These are phyloP conservation scores for Philopotamus ludificatus DNA, from an alignment of 1,140 invertebrate species.

Conservation along the genomic window DNA sequence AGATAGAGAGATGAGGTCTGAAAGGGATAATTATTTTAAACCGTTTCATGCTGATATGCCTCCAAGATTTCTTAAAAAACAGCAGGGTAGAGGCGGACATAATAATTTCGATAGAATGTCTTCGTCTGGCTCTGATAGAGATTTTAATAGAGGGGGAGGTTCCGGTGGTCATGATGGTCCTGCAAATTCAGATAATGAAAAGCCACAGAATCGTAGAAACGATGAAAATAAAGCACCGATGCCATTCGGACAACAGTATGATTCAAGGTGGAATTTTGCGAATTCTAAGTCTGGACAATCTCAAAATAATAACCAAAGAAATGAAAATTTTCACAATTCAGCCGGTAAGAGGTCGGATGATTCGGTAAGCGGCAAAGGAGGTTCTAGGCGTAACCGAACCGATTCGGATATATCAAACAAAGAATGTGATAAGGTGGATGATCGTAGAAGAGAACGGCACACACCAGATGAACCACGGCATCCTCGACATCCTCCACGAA, in stretches of 20 bases:
- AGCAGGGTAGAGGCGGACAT: slow-evolving; percentile 55
- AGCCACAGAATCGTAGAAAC: slow-evolving; percentile 40
- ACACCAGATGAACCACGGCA: slow-evolving; percentile 36
- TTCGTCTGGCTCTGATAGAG: slow-evolving; percentile 37
- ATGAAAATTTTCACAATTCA: slow-evolving; percentile 35
- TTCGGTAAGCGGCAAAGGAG: slow-evolving; percentile 27
- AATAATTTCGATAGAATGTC: slow-evolving; percentile 44
- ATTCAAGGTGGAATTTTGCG: slow-evolving; percentile 45
- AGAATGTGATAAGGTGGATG: slow-evolving; percentile 43
- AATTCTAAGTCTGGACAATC: slow-evolving; percentile 18
- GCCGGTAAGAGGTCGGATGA: slow-evolving; percentile 11
- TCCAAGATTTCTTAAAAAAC: slow-evolving; percentile 81
- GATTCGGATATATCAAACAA: slow-evolving; percentile 37
- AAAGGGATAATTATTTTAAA: slow-evolving; percentile 58
- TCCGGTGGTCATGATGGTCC: background rate
- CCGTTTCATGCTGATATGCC: slow-evolving; percentile 79
- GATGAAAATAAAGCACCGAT: slow-evolving; percentile 37
- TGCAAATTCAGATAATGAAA: slow-evolving; percentile 43
- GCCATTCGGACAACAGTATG: slow-evolving; percentile 56
- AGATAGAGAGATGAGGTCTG: slow-evolving; percentile 41
- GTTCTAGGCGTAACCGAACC: slow-evolving; percentile 31
- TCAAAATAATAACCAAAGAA: slow-evolving; percentile 17
- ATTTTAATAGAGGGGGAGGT: slow-evolving; percentile 19
- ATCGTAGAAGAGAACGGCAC: slow-evolving; percentile 38
- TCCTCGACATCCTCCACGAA: slow-evolving; percentile 30